Percentiles rank a stretch among this genome's conserved stretches.
phyloP scores from a whole-genome alignment of 2,113 vertebrate species.

The Scytalopus superciliaris region DNA sequence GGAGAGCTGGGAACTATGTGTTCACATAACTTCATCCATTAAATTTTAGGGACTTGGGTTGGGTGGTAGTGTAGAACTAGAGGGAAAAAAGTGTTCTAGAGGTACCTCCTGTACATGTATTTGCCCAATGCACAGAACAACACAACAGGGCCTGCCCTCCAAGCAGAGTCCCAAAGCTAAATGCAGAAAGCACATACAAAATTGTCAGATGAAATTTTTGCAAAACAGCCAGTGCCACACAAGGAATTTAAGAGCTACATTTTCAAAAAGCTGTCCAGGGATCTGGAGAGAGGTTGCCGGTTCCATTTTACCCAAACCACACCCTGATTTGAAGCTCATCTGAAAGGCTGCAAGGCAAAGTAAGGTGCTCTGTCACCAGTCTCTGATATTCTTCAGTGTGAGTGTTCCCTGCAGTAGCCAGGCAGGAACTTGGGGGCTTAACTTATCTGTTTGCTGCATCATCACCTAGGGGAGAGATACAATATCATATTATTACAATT shows the following conservation, averaged over 20 bases:
- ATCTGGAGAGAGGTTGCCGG: background rate
- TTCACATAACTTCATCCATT: background rate
- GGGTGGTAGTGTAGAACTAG: background rate
- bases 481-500: background rate
- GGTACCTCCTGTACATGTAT: background rate
- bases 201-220: background rate
- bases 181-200: background rate
- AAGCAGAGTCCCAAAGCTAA: background rate
- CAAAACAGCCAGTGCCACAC: background rate
- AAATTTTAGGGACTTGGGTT: background rate
- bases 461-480: background rate
- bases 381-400: background rate
- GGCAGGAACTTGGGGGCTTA: background rate
- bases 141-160: background rate
- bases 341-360: background rate
- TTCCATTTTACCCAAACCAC: background rate
- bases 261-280: background rate
- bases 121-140: background rate
- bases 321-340: background rate
- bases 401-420: background rate
- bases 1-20: background rate
- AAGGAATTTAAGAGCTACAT: background rate
- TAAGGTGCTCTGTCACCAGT: fast-evolving
- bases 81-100: background rate
- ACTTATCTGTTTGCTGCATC: background rate